phyloP scores from a whole-genome alignment of 2,888 invertebrate genomes.

The Phyto melanocephala region DNA sequence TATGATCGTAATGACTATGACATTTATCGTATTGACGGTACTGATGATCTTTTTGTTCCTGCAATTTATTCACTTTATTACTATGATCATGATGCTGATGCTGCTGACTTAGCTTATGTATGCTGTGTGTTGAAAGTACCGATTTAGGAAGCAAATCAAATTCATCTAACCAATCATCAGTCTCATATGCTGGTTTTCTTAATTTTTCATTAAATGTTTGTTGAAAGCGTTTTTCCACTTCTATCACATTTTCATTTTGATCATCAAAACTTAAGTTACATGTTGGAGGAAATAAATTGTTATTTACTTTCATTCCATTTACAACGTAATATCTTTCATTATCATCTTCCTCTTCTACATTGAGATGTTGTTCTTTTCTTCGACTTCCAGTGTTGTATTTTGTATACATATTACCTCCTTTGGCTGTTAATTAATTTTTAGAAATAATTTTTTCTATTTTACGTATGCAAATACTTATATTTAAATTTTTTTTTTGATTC shows the following conservation, averaged over 20 bases:
- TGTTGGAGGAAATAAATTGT: not conserved
- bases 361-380: not conserved
- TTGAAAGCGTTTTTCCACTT: slow-evolving; percentile 13
- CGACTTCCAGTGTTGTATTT: slow-evolving; percentile 10
- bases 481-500: not conserved
- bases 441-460: not conserved
- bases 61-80: not conserved
- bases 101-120: slow-evolving; percentile 3
- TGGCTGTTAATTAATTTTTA: slow-evolving; percentile 2
- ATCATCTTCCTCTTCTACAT: not conserved
- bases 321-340: not conserved
- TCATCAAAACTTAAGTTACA: not conserved
- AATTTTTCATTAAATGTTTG: not conserved
- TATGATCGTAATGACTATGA: slow-evolving; percentile 16
- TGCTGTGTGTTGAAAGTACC: not conserved
- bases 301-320: not conserved
- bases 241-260: slow-evolving; percentile 7
- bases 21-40: not conserved
- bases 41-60: not conserved
- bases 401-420: slow-evolving; percentile 39
- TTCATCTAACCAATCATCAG: not conserved
- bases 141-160: slow-evolving; percentile 6
- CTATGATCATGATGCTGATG: not conserved
- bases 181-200: not conserved
- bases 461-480: not conserved